Conservation (phyloP, 2,113 vertebrate genomes). For the Takifugu flavidus region DNA sequence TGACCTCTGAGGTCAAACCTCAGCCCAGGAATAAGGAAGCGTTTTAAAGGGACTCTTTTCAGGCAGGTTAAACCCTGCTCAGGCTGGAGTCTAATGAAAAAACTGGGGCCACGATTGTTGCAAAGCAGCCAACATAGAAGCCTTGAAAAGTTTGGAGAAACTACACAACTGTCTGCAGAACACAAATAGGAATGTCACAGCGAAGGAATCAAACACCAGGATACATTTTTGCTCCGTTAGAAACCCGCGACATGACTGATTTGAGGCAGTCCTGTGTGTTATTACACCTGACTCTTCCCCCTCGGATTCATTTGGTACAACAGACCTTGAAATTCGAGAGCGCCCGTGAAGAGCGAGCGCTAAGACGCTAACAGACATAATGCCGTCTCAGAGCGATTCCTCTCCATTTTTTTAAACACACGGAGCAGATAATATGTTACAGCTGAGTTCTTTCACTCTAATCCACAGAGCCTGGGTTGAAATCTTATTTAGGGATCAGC, state of each 20-base stretch:
- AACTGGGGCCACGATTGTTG: no score
- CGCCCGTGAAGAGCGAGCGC: conserved; percentile 30
- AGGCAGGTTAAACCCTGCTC: no score
- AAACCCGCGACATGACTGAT: conserved; percentile 4
- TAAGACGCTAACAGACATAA: conserved; percentile 50
- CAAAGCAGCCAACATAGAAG: no score
- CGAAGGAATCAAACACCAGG: conserved; percentile 23
- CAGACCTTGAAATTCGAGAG: conserved; percentile 47
- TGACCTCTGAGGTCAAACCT: no score
- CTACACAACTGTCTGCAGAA: no score
- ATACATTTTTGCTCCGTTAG: conserved; percentile 32
- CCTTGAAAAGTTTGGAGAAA: no score
- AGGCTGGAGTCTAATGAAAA: no score
- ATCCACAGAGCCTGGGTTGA: conserved; percentile 66
- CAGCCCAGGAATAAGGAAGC: no score
- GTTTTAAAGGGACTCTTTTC: no score
- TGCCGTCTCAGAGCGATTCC: conserved; percentile 34
- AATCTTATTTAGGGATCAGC: conserved; percentile 76
- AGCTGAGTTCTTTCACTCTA: conserved; percentile 71
- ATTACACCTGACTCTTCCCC: conserved; percentile 34
- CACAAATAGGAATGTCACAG: background rate
- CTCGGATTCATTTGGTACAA: conserved; percentile 40
- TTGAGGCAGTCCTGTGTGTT: conserved; percentile 27
- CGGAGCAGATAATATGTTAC: conserved; percentile 63
- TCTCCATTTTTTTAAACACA: conserved; percentile 38